Conservation (phyloP, 2,797 vertebrate species). For the Gymnoscopelus braueri region DNA sequence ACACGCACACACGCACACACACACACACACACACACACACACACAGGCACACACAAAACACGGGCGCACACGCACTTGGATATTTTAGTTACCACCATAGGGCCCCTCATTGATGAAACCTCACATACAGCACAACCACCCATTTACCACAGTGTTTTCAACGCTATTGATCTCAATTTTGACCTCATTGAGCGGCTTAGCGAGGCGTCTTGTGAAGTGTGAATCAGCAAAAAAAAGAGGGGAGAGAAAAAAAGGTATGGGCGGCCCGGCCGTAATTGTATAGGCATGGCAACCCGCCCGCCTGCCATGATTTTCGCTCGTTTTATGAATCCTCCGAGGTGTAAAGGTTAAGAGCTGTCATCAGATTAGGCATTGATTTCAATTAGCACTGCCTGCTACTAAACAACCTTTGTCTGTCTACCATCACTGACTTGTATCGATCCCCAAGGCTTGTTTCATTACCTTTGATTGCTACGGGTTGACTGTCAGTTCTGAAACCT, state of each 20-base stretch:
- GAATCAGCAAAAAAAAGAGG: conserved; percentile 75
- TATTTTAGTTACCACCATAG: conserved; percentile 47
- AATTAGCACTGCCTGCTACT: conserved; percentile 80
- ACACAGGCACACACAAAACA: not conserved
- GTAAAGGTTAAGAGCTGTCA: conserved; percentile 80
- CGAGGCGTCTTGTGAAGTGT: conserved; percentile 58
- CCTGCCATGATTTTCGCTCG: conserved; percentile 58
- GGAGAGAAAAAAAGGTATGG: conserved; percentile 32
- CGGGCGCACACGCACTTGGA: too few relatives aligned
- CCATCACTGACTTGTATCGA: conserved; percentile 81
- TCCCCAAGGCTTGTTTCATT: conserved; percentile 78
- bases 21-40: too few relatives aligned
- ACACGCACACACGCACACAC: not conserved
- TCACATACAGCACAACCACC: conserved; percentile 42
- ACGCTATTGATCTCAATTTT: conserved; percentile 71
- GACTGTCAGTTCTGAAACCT: conserved; percentile 64
- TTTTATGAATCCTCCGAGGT: conserved; percentile 78
- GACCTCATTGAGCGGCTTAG: conserved; percentile 65
- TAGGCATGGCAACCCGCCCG: conserved; percentile 11
- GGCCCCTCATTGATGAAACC: conserved; percentile 43
- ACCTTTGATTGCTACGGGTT: conserved; percentile 74
- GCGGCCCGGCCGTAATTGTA: conserved; percentile 62
- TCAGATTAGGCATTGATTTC: conserved; percentile 89
- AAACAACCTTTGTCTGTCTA: conserved; percentile 84
- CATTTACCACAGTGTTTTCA: conserved; percentile 59